phyloP scores from a whole-genome alignment of 64 coral and sea anemone species.

The Pachyseris speciosa region DNA sequence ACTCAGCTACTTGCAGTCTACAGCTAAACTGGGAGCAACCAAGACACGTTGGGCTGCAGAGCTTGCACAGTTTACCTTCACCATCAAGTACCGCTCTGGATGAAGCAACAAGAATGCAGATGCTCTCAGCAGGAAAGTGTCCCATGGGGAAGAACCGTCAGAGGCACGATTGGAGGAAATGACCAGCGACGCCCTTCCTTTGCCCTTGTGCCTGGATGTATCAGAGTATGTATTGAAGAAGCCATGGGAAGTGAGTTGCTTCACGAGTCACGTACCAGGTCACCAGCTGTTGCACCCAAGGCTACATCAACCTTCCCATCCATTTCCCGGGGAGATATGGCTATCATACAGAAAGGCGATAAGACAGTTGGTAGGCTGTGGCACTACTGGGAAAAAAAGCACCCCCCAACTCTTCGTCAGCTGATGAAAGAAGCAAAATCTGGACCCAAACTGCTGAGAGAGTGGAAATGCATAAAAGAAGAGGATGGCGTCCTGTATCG shows the following conservation, averaged over 20 bases:
- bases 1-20: conserved; percentile 42
- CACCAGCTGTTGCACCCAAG: conserved; percentile 3
- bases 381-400: conserved; percentile 45
- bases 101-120: conserved; percentile 44
- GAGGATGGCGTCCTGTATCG: conserved; percentile 53
- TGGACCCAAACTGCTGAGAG: conserved; percentile 27
- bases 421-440: conserved; percentile 62
- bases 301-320: conserved; percentile 53
- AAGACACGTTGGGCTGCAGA: conserved; percentile 39
- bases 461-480: conserved; percentile 54
- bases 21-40: conserved; percentile 46
- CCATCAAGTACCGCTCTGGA: conserved; percentile 32
- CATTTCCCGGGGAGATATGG: conserved; percentile 12
- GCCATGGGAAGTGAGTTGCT: conserved; percentile 17
- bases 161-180: conserved; percentile 29
- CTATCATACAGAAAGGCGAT: conserved; percentile 25
- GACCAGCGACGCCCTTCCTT: not conserved
- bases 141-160: conserved; percentile 31
- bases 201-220: conserved; percentile 3
- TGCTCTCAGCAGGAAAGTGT: conserved; percentile 39
- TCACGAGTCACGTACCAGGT: conserved; percentile 19
- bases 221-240: conserved; percentile 28
- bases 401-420: conserved; percentile 50
- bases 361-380: conserved; percentile 51
- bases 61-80: conserved; percentile 53